These are phyloP conservation scores for Stylophora pistillata DNA, from an alignment of 64 coral and sea anemone genomes.

Conservation along the genomic window DNA sequence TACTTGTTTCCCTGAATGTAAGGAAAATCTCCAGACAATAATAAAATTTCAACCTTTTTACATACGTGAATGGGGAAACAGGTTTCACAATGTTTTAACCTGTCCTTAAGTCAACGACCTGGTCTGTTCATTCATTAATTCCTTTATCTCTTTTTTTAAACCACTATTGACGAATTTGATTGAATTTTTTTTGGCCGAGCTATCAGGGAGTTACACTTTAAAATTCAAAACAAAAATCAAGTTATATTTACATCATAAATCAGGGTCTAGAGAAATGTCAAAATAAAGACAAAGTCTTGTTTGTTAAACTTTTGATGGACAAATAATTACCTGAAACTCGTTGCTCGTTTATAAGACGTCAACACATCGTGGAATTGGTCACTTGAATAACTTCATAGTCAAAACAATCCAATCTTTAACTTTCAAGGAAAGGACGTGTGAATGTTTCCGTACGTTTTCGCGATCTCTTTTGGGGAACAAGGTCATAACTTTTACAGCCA, in stretches of 20 bases:
- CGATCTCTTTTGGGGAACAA: not conserved
- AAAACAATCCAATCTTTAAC: not conserved
- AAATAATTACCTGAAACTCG: conserved; percentile 27
- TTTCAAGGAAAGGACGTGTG: not conserved
- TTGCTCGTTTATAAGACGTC: not conserved
- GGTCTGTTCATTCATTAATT: too few relatives aligned
- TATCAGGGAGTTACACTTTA: too few relatives aligned
- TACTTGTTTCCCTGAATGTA: too few relatives aligned
- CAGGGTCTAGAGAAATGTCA: not conserved
- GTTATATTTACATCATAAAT: not conserved
- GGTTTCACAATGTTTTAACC: too few relatives aligned
- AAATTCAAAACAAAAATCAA: too few relatives aligned
- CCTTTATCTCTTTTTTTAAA: too few relatives aligned
- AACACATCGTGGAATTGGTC: not conserved
- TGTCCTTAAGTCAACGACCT: too few relatives aligned
- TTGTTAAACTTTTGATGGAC: not conserved
- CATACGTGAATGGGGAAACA: too few relatives aligned
- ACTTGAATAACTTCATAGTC: not conserved
- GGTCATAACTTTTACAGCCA: not conserved
- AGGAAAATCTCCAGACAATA: too few relatives aligned
- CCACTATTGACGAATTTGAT: too few relatives aligned
- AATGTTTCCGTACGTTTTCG: not conserved
- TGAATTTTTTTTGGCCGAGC: too few relatives aligned
- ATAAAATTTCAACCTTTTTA: too few relatives aligned
- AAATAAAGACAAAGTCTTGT: not conserved